Base-by-base conservation (phyloP, 2,888 invertebrate species). In the Dicyrtomina minuta region DNA sequence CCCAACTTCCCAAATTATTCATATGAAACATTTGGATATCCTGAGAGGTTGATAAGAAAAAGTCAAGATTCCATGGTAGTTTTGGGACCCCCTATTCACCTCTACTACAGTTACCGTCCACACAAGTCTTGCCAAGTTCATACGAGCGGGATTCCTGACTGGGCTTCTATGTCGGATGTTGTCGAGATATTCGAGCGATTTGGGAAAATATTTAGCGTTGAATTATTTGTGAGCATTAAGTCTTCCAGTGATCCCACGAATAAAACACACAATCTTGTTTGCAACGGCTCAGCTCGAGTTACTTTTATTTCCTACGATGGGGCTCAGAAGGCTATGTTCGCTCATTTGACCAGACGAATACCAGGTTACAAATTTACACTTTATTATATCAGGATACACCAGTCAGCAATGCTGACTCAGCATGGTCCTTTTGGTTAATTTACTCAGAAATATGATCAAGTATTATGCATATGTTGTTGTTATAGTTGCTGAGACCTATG, bases 1-100 rank as follows among this genome's bases (percentile, higher is more conserved):
- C 77, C 77, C 6, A 72, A 64, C 53, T 77, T 77, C 60, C 77
- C 77, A 39, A 75, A 77, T 55, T 75, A 75, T 46, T 65, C 72
- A 0, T 59, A 68, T 13, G 61, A 66, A 3, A 68, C 72, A 0
- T 77, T 75, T 68, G 74, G 74, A 6, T 75, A 75, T 62, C 77
- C 77, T 10, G 75, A 77, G 58, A 70, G 77, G 20, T 33, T 62
- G 2, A 17, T 71, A 46, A 69, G 68, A 1, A 72, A 66, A 56
- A 72, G 65, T 20, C 53, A 70, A 12, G 61, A 74, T 17, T 75
- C 74, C 24, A 17, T 75, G 2, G 66, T 75, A 13, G 71, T 74
- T 10, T 65, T 77, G 33, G 77, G 77, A 12, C 77, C 77, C 17
- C 77, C 77, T 26, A 70, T 77, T 70, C 73, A 72, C 61, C 67